Base-by-base conservation (phyloP, 2,113 vertebrate species). In the Ptilorrhoa leucosticta region DNA sequence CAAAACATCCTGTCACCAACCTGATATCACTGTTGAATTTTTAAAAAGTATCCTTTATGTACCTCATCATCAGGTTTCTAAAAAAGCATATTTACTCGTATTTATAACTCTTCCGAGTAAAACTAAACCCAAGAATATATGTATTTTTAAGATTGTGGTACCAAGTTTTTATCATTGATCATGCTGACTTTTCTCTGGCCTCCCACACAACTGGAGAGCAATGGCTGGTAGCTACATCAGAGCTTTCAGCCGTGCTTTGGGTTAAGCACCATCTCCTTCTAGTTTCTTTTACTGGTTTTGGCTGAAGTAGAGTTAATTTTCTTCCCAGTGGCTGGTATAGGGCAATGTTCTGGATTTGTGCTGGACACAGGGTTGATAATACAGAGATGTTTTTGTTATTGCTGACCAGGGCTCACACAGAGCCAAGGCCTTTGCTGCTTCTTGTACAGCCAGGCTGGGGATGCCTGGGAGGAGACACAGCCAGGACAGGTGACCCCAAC, bases 11-110 rank as follows among this genome's bases (percentile, higher is more conserved):
- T 30, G 33, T 37, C 42, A 61, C 37, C 31, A 91, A 48, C 3
- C 3, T 8, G 20, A 86, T 23, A 15, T 17, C 39, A 50, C 23
- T 28, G 18, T 23, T 9, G 3, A 37, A 24, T 56, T 61, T 17
- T 0, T 1, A 24, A 79, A 6, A 57, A 16, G 2, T 6, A 15
- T 15, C 12, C 5, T 40, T 69, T 42, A 20, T 35, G 3, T 18
- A 42, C 13, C 6, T 54, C 39, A 64, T 14, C 1, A 2, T 44
- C n/a, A 44, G n/a, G 18, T 16, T 85, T 85, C 22, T 42, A 8
- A 53, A 53, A 63, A 42, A 26, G 15, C 9, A 0, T 44, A 37
- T 45, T 65, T 75, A 72, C 3, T 73, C 1, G 0, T 47, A 53
- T 47, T 68, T 48, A 4, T 60, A 24, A 66, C 17, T 54, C 27